These are phyloP conservation scores for Sphaerophoria taeniata DNA, from an alignment of 2,888 invertebrate genomes.

Conservation along the genomic window DNA sequence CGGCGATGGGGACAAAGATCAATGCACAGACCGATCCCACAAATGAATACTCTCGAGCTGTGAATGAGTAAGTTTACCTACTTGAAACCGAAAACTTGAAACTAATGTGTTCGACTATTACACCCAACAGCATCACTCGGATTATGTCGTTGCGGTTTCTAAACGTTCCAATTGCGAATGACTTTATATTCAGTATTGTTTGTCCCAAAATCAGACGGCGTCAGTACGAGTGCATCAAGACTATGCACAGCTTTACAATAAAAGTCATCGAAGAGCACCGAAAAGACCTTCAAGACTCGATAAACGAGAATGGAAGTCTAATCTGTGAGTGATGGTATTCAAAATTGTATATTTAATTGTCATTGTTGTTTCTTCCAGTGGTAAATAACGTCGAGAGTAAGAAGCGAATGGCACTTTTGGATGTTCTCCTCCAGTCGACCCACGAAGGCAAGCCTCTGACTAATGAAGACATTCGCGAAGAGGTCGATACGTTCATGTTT, in stretches of 20 bases:
- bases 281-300: slow-evolving; percentile 69
- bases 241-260: slow-evolving; percentile 80
- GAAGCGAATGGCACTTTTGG: slow-evolving; percentile 86
- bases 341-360: neutral
- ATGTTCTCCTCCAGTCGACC: slow-evolving; percentile 85
- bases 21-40: slow-evolving; percentile 85
- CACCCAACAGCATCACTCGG: slow-evolving; percentile 75
- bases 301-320: slow-evolving; percentile 26
- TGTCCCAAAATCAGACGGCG: slow-evolving; percentile 75
- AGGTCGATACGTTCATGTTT: slow-evolving; percentile 90
- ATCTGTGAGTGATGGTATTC: slow-evolving; percentile 29
- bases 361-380: neutral
- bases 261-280: slow-evolving; percentile 79
- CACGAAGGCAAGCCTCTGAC: slow-evolving; percentile 84
- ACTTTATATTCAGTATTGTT: slow-evolving; percentile 77
- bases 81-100: too few relatives aligned
- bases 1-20: slow-evolving; percentile 80
- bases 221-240: slow-evolving; percentile 76
- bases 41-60: slow-evolving; percentile 88
- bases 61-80: slow-evolving; percentile 84
- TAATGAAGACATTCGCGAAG: slow-evolving; percentile 86
- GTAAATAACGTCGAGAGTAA: slow-evolving; percentile 83
- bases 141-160: slow-evolving; percentile 78
- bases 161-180: slow-evolving; percentile 75
- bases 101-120: too few relatives aligned